Conservation (phyloP, 2,888 invertebrate genomes). For the Papilio gigon region DNA sequence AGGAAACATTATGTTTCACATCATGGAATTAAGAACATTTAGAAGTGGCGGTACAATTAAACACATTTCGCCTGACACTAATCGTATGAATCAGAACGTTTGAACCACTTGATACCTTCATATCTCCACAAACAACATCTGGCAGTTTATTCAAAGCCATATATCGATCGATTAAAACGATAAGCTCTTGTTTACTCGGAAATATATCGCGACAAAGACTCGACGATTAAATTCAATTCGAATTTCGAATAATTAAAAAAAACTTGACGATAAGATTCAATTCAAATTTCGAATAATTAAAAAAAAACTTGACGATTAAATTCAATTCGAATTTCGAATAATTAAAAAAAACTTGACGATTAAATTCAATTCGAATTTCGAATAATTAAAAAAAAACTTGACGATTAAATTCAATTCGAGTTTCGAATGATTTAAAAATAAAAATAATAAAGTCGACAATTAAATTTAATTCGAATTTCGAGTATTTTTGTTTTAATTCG, state of each 20-base stretch:
- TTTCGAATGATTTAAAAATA: too few relatives aligned
- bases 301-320: too few relatives aligned
- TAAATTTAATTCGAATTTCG: not conserved
- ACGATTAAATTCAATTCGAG: too few relatives aligned
- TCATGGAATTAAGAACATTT: not conserved
- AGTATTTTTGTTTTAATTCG: too few relatives aligned
- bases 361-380: too few relatives aligned
- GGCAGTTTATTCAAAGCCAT: slow-evolving; percentile 19
- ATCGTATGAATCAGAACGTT: slow-evolving; percentile 10
- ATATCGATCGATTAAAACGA: not conserved
- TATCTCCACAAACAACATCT: slow-evolving; percentile 16
- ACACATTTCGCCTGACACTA: not conserved
- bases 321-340: too few relatives aligned
- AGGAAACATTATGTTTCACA: not conserved
- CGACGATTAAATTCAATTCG: not conserved
- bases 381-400: too few relatives aligned
- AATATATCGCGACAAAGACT: not conserved
- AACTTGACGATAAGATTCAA: too few relatives aligned
- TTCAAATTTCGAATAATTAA: too few relatives aligned
- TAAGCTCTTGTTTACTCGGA: slow-evolving; percentile 7
- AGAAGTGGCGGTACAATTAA: not conserved
- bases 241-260: not conserved
- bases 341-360: too few relatives aligned
- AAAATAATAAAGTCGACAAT: too few relatives aligned
- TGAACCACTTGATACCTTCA: slow-evolving; percentile 6